Percentiles rank a stretch among this genome's conserved stretches.
Evolutionary conservation across 2,797 vertebrate species (phyloP).

Genomic region (Takifugu rubripes): DNA sequence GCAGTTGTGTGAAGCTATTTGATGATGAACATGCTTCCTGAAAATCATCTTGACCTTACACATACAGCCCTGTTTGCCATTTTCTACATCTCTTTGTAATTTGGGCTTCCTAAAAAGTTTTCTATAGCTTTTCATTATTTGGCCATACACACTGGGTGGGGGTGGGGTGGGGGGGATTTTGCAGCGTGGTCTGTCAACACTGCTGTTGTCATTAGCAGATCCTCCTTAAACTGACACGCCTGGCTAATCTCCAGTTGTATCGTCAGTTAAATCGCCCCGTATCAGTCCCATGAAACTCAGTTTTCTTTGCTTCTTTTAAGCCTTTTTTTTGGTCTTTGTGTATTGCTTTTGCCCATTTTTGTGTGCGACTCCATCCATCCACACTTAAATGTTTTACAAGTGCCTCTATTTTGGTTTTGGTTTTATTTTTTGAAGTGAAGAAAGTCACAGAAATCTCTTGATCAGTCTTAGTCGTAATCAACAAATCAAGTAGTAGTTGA

Average conservation of each 20-base stretch:
- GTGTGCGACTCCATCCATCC: constrained; percentile 4
- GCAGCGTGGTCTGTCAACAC: no score
- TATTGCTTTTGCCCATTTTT: constrained; percentile 1
- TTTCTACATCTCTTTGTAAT: no score
- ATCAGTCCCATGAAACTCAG: background rate
- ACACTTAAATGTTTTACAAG: constrained; percentile 6
- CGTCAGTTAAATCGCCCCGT: background rate
- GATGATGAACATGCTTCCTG: background rate
- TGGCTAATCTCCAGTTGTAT: constrained; percentile 36
- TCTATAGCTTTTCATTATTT: no score
- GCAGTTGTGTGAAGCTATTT: background rate
- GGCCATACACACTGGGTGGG: no score
- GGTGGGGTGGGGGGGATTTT: no score
- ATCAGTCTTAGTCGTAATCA: no score
- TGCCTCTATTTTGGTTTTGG: constrained; percentile 21
- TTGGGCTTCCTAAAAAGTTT: no score
- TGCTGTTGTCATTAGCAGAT: constrained; percentile 42
- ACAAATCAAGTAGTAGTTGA: no score
- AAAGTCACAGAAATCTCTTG: no score
- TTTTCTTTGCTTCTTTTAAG: background rate
- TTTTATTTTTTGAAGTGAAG: no score
- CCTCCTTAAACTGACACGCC: constrained; percentile 29
- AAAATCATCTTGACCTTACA: background rate
- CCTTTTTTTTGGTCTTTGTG: background rate
- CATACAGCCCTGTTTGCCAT: background rate